Conservation (phyloP, 2,888 invertebrate species). For the Hemaris fuciformis region DNA sequence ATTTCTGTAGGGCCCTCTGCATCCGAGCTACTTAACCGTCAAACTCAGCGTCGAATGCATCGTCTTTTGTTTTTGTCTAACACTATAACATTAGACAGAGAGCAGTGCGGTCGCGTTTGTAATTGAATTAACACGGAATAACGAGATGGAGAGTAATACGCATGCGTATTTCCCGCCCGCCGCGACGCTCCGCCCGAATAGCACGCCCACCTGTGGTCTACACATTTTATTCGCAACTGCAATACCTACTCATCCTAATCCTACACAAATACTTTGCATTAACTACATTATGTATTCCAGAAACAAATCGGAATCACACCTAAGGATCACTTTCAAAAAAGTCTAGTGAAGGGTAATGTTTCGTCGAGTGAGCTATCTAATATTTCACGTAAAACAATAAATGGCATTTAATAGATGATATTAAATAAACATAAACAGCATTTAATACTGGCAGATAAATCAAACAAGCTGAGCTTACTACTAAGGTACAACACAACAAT, state of each 20-base stretch:
- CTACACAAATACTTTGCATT: neutral
- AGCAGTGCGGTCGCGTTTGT: conserved; percentile 54
- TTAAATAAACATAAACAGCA: conserved; percentile 40
- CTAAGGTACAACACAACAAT: conserved; percentile 59
- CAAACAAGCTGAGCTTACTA: conserved; percentile 67
- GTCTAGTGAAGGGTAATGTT: neutral
- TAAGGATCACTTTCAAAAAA: neutral
- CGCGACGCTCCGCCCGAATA: conserved; percentile 64
- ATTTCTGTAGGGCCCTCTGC: conserved; percentile 56
- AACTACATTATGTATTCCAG: neutral
- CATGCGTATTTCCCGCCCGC: conserved; percentile 73
- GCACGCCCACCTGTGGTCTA: conserved; percentile 75
- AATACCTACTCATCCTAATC: conserved; percentile 14
- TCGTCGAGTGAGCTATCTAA: neutral
- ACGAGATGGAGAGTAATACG: conserved; percentile 48
- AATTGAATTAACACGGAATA: conserved; percentile 45
- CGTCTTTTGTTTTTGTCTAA: conserved; percentile 58
- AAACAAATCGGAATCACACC: neutral
- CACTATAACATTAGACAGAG: conserved; percentile 56
- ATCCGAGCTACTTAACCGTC: conserved; percentile 49
- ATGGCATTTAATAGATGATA: neutral
- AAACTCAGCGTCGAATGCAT: conserved; percentile 25
- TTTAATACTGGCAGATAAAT: conserved; percentile 67
- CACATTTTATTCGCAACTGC: conserved; percentile 21
- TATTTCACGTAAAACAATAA: neutral